These are phyloP conservation scores for Karalla daura DNA, from an alignment of 2,797 vertebrate species.

Conservation along the genomic window DNA sequence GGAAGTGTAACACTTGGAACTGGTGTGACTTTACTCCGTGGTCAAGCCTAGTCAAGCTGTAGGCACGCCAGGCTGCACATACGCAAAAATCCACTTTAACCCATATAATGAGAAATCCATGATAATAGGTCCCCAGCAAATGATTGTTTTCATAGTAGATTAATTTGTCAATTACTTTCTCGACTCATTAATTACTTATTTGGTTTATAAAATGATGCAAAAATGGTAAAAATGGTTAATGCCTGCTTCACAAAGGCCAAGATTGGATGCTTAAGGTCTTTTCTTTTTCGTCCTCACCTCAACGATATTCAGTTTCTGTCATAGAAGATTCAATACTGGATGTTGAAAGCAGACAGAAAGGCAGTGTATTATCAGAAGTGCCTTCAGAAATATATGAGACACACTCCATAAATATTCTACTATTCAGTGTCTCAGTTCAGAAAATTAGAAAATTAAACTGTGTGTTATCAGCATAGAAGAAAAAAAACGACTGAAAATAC, in stretches of 20 bases:
- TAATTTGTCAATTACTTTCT: no score
- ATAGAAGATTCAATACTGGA: no score
- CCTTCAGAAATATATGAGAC: neutral
- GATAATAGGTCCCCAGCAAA: neutral
- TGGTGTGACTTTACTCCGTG: slow-evolving; percentile 15
- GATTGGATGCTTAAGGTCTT: no score
- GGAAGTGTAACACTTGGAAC: slow-evolving; percentile 27
- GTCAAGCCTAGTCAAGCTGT: slow-evolving; percentile 2
- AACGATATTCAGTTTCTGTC: no score
- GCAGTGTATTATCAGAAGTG: neutral
- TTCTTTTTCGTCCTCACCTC: no score
- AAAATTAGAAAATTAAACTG: neutral
- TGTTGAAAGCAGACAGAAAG: no score
- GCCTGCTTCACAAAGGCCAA: no score
- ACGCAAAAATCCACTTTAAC: neutral
- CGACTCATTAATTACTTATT: no score
- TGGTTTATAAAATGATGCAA: no score
- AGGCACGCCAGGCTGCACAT: neutral
- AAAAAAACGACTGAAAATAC: neutral
- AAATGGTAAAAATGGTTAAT: no score
- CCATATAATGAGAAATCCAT: neutral
- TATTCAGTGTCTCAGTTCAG: neutral
- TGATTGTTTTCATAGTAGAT: no score
- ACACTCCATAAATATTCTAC: neutral
- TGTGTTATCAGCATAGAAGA: neutral